phyloP scores from a whole-genome alignment of 1,140 invertebrate genomes.

The Lepidostoma basale region DNA sequence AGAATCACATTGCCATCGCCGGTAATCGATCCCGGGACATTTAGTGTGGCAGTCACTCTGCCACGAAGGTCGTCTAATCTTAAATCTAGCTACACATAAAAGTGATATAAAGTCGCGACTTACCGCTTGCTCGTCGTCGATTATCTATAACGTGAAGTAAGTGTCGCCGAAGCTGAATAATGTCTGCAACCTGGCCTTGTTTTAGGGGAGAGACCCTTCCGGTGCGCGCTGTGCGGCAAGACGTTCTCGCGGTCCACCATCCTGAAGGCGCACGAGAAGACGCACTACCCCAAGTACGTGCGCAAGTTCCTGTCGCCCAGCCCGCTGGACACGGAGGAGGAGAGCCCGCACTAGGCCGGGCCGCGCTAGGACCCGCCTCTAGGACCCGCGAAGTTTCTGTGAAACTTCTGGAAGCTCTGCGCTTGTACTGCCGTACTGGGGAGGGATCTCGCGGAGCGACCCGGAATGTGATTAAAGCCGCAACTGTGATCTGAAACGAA shows the following conservation, averaged over 20 bases:
- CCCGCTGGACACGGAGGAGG: constrained; percentile 80
- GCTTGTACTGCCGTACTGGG: neutral
- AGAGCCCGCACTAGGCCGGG: constrained; percentile 75
- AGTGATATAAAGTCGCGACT: no score
- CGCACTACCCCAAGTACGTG: constrained; percentile 88
- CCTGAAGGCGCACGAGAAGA: constrained; percentile 89
- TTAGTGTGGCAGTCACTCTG: no score
- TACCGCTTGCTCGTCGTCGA: no score
- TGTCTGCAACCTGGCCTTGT: no score
- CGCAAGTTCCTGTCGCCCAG: constrained; percentile 84
- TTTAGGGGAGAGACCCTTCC: constrained; percentile 82
- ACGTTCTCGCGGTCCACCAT: constrained; percentile 89
- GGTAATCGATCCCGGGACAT: no score
- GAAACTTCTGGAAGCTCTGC: constrained; percentile 38
- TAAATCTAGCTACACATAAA: no score
- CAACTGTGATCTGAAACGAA: constrained; percentile 65
- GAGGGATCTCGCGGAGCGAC: constrained; percentile 20
- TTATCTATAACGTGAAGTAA: no score
- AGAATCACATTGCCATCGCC: no score
- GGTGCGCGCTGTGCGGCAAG: constrained; percentile 86
- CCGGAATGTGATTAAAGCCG: constrained; percentile 62
- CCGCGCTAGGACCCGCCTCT: constrained; percentile 37
- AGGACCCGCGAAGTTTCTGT: constrained; percentile 37
- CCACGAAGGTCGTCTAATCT: no score
- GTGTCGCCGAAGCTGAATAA: no score